These are phyloP conservation scores for Asteroscopus sphinx DNA, from an alignment of 2,888 invertebrate genomes.

Conservation along the genomic window DNA sequence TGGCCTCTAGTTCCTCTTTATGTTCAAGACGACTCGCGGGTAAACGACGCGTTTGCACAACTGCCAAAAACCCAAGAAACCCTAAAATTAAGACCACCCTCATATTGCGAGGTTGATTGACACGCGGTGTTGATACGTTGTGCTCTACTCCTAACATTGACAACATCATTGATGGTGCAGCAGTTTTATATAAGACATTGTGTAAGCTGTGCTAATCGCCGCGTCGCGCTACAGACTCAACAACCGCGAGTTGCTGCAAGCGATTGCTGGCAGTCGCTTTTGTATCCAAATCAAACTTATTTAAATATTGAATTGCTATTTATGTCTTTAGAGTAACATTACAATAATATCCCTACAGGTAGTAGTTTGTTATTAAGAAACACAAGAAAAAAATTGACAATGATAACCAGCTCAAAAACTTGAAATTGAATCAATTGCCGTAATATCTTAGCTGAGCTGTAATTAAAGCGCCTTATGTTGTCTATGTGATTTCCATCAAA, in stretches of 20 bases:
- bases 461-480: no score
- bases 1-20: constrained; percentile 58
- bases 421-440: no score
- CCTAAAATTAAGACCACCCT: constrained; percentile 75
- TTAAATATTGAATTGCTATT: constrained; percentile 11
- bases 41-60: constrained; percentile 74
- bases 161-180: constrained; percentile 80
- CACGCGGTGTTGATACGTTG: constrained; percentile 66
- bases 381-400: no score
- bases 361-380: no score
- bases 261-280: constrained; percentile 42
- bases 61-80: constrained; percentile 68
- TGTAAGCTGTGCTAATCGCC: constrained; percentile 82
- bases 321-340: not conserved
- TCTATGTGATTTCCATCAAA: no score
- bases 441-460: no score
- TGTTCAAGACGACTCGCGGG: constrained; percentile 64
- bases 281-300: constrained; percentile 36
- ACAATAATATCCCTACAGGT: not conserved
- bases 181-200: constrained; percentile 88
- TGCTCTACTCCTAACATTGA: constrained; percentile 79
- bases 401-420: no score
- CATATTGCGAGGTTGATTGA: constrained; percentile 69
- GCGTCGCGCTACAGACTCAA: constrained; percentile 74
- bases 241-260: constrained; percentile 70